A percentile compares a stretch with the other conserved stretches of the same genome.
phyloP scores from a whole-genome alignment of 2,113 vertebrate genomes.

The Cyprinodon tularosa region DNA sequence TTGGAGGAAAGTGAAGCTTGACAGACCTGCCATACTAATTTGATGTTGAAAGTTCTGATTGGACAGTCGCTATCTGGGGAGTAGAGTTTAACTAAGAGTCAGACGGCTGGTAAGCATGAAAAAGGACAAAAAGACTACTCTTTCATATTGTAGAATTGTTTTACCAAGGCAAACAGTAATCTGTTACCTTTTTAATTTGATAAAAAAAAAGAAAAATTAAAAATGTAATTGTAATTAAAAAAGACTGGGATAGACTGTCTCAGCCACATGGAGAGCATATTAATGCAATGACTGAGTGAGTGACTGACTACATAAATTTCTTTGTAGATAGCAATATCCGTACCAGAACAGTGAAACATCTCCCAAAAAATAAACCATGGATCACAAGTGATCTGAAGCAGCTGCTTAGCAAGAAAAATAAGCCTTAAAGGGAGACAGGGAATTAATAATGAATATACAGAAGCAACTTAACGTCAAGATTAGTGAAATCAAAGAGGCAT shows the following conservation, averaged over 20 bases:
- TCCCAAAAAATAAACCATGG: background rate
- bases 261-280: background rate
- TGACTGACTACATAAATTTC: too few relatives aligned
- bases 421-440: too few relatives aligned
- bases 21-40: conserved; percentile 2
- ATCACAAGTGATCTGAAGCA: background rate
- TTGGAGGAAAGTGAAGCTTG: background rate
- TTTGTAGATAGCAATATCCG: too few relatives aligned
- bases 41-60: background rate
- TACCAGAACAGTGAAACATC: too few relatives aligned
- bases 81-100: background rate
- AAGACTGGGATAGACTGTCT: background rate
- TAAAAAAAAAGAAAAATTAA: too few relatives aligned
- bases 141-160: background rate
- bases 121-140: background rate
- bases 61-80: conserved; percentile 1
- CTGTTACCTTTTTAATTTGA: background rate
- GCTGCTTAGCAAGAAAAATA: too few relatives aligned
- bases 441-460: too few relatives aligned
- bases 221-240: too few relatives aligned
- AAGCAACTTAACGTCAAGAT: too few relatives aligned
- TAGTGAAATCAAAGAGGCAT: too few relatives aligned
- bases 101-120: too few relatives aligned
- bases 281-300: too few relatives aligned
- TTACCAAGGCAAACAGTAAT: background rate